Evolutionary conservation across 2,113 vertebrate species (phyloP).

Genomic region (Psephotus haematonotus): DNA sequence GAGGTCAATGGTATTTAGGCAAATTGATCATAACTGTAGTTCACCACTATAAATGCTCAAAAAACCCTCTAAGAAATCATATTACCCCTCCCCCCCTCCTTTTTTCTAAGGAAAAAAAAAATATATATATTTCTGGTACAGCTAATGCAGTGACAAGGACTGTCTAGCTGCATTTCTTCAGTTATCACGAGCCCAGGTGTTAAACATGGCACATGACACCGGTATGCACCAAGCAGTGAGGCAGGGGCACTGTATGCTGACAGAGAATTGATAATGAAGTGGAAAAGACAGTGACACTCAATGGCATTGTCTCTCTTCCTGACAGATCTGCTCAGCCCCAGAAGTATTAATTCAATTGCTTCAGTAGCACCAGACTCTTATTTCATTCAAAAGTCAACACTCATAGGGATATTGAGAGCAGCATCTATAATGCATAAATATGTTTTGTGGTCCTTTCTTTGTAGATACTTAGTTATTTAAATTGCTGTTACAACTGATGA

Average conservation of each 20-base stretch:
- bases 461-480: background rate
- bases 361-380: background rate
- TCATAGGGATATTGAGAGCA: background rate
- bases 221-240: background rate
- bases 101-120: background rate
- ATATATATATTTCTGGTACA: background rate
- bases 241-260: conserved; percentile 11
- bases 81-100: fast-evolving
- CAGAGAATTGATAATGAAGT: conserved; percentile 65
- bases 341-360: conserved; percentile 44
- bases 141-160: background rate
- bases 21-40: background rate
- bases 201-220: conserved; percentile 60
- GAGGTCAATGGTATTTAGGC: background rate
- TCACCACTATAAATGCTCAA: background rate
- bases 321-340: conserved; percentile 36
- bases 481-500: background rate
- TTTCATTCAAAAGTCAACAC: conserved; percentile 41
- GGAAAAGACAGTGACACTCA: conserved; percentile 62
- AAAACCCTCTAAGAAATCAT: fast-evolving
- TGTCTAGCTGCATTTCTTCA: conserved; percentile 55
- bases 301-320: conserved; percentile 43
- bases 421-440: background rate
- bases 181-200: conserved; percentile 54
- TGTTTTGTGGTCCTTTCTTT: background rate